These are phyloP conservation scores for Euleptes europaea DNA, from an alignment of 2,113 vertebrate species.

Conservation along the genomic window DNA sequence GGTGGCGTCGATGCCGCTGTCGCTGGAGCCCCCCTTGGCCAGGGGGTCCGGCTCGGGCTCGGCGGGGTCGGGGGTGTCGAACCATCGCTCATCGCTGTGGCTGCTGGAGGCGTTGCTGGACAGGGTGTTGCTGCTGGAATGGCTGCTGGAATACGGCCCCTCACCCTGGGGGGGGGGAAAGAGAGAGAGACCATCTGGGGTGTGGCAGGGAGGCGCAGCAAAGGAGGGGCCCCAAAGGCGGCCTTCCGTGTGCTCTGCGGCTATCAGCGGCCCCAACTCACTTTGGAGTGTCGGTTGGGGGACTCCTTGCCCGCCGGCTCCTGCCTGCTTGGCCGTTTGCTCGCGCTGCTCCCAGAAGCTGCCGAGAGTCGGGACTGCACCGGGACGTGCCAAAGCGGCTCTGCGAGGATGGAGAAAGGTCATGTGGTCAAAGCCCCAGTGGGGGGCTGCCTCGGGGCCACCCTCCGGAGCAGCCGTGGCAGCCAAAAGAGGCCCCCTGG, in stretches of 20 bases:
- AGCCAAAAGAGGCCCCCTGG: too few species aligned
- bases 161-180: conserved; percentile 75
- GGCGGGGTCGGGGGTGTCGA: conserved; percentile 75
- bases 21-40: conserved; percentile 86
- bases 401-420: conserved; percentile 60
- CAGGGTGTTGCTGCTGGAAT: conserved; percentile 93
- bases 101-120: conserved; percentile 92
- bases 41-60: conserved; percentile 81
- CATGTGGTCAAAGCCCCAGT: neutral
- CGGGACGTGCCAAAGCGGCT: conserved; percentile 90
- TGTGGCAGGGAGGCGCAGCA: neutral
- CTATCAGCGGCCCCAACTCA: conserved; percentile 51
- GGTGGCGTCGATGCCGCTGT: conserved; percentile 88
- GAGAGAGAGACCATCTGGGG: too few species aligned
- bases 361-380: conserved; percentile 71
- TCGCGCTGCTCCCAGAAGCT: conserved; percentile 60
- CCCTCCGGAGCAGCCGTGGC: neutral
- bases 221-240: neutral
- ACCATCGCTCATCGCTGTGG: conserved; percentile 94
- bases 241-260: fast-evolving
- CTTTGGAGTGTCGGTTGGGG: conserved; percentile 87
- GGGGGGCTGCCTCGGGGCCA: neutral
- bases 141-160: conserved; percentile 89
- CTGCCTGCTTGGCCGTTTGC: conserved; percentile 79
- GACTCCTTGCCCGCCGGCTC: conserved; percentile 86